Evolutionary conservation across 2,113 vertebrate genomes (phyloP).

Genomic region (Dryoscopus gambensis): DNA sequence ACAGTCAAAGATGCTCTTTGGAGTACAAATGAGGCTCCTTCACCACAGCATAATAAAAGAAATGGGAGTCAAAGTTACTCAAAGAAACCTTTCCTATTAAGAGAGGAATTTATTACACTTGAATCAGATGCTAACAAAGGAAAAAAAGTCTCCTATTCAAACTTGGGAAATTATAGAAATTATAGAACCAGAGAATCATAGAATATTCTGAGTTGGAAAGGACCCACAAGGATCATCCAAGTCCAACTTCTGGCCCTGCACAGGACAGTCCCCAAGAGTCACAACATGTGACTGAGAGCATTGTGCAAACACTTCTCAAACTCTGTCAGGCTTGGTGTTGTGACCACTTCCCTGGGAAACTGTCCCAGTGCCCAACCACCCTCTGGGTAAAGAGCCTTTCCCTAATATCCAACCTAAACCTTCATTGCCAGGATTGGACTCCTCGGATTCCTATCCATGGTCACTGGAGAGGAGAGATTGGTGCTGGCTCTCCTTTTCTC

Average conservation of each 20-base stretch:
- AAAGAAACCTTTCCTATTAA: background rate
- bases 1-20: background rate
- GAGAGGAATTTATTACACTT: background rate
- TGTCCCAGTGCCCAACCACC: background rate
- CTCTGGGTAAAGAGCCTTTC: background rate
- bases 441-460: rapidly evolving
- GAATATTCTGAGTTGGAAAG: background rate
- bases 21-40: background rate
- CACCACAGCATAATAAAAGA: background rate
- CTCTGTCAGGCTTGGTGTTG: background rate
- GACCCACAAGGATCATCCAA: background rate
- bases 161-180: background rate
- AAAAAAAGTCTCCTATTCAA: background rate
- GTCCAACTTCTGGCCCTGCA: background rate
- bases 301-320: background rate
- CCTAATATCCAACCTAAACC: too few species aligned
- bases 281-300: rapidly evolving
- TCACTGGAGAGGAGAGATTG: background rate
- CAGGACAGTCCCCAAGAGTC: background rate
- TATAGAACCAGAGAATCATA: background rate
- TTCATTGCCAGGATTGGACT: background rate
- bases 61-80: background rate
- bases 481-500: background rate
- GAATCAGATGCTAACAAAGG: background rate
- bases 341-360: background rate